A percentile compares a stretch with the other conserved stretches of the same genome.
Evolutionary conservation across 2,888 invertebrate species (phyloP).

Genomic region (Altica lythri): DNA sequence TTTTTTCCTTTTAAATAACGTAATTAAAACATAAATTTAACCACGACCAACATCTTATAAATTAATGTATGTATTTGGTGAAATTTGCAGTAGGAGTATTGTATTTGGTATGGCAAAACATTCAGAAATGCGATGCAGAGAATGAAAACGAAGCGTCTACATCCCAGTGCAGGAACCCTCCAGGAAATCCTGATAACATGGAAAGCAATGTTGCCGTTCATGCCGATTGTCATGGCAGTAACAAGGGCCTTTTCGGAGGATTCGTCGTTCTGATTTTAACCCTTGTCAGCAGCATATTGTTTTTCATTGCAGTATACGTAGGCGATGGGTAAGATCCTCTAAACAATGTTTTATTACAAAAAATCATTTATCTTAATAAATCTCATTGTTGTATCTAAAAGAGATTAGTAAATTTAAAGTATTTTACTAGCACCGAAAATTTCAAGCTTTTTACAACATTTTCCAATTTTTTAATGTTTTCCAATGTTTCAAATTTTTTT

Average conservation of each 20-base stretch:
- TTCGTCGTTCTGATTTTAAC: constrained; percentile 62
- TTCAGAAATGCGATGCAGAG: constrained; percentile 63
- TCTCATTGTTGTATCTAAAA: too few relatives aligned
- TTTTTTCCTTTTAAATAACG: too few relatives aligned
- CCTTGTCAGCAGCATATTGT: constrained; percentile 65
- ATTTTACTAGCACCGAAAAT: too few relatives aligned
- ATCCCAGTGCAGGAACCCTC: constrained; percentile 43
- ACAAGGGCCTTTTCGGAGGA: constrained; percentile 74
- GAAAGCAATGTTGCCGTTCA: constrained; percentile 55
- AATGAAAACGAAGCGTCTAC: constrained; percentile 34
- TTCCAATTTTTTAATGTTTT: too few relatives aligned
- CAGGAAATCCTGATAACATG: constrained; percentile 36
- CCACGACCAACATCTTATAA: too few relatives aligned
- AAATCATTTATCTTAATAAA: too few relatives aligned
- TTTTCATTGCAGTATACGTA: constrained; percentile 61
- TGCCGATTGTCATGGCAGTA: constrained; percentile 77
- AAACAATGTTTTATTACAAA: too few relatives aligned
- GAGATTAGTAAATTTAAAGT: too few relatives aligned
- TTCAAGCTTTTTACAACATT: too few relatives aligned
- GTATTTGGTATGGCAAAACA: constrained; percentile 76
- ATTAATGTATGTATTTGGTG: too few relatives aligned
- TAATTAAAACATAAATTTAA: too few relatives aligned
- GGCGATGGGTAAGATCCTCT: constrained; percentile 58
- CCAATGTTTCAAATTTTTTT: too few relatives aligned
- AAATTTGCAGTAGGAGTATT: constrained; percentile 67